Conservation (phyloP, 2,888 invertebrate genomes). For the Meghimatium bilineatum region DNA sequence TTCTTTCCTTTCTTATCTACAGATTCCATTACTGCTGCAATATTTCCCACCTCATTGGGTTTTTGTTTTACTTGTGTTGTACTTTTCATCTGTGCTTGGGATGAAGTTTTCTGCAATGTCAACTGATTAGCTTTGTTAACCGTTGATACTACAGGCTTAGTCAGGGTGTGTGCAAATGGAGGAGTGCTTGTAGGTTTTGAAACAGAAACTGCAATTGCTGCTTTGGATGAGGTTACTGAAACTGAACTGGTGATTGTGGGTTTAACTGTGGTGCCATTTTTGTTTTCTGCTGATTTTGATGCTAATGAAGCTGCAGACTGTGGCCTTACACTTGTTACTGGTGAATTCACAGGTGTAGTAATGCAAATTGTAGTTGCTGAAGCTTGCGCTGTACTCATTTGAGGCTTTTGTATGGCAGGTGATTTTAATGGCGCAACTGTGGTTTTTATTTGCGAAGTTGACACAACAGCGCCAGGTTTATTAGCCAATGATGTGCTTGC, state of each 20-base stretch:
- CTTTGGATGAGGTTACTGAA: background rate
- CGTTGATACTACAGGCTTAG: background rate
- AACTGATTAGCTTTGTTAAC: background rate
- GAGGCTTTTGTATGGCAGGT: background rate
- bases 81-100: background rate
- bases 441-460: background rate
- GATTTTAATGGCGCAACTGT: background rate
- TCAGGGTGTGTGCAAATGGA: background rate
- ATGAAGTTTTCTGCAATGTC: background rate
- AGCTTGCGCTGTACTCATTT: background rate
- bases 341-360: background rate
- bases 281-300: constrained; percentile 9
- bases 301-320: too few species aligned
- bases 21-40: constrained; percentile 29
- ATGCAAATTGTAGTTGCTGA: background rate
- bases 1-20: background rate
- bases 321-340: background rate
- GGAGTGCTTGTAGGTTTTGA: background rate
- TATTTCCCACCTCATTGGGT: constrained; percentile 4
- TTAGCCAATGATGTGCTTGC: too few species aligned
- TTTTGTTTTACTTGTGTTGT: background rate
- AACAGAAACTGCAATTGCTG: background rate
- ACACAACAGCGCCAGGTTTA: too few species aligned
- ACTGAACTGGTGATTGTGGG: background rate
- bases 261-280: background rate